phyloP scores from a whole-genome alignment of 2,113 vertebrate genomes.

The Leucopternis melanops region DNA sequence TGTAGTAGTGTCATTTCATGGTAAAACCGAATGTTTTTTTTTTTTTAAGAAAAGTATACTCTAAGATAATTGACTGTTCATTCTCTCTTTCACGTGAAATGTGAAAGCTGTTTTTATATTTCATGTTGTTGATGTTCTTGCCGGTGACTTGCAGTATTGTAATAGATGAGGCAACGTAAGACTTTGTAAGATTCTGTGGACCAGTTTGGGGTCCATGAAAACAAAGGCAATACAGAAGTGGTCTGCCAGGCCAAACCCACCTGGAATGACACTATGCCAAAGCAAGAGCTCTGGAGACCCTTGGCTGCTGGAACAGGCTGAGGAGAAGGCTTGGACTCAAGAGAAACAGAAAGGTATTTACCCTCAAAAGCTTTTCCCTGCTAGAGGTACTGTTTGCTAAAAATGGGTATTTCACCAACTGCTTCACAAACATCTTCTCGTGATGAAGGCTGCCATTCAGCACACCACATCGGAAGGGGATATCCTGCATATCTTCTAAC shows the following conservation, averaged over 20 bases:
- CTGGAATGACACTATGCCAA: background rate
- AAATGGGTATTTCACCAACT: background rate
- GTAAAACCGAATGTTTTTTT: background rate
- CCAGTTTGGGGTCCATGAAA: background rate
- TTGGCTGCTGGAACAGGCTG: background rate
- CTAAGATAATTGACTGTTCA: background rate
- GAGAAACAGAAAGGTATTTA: slow-evolving; percentile 1
- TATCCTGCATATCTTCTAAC: background rate
- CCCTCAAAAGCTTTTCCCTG: slow-evolving; percentile 30
- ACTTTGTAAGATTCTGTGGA: background rate
- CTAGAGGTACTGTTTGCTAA: slow-evolving; percentile 20
- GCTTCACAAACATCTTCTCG: background rate
- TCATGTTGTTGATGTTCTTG: background rate
- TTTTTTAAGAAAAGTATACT: background rate
- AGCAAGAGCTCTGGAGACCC: background rate
- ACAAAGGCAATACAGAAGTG: background rate
- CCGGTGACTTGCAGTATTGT: background rate
- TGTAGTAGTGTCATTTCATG: background rate
- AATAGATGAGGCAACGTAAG: background rate
- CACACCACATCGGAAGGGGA: slow-evolving; percentile 53
- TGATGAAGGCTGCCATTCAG: background rate
- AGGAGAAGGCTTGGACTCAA: background rate
- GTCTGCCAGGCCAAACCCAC: background rate
- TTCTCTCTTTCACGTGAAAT: background rate
- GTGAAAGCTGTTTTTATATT: background rate